Conservation (phyloP, 2,797 vertebrate genomes). For the Phoeniculus purpureus region DNA sequence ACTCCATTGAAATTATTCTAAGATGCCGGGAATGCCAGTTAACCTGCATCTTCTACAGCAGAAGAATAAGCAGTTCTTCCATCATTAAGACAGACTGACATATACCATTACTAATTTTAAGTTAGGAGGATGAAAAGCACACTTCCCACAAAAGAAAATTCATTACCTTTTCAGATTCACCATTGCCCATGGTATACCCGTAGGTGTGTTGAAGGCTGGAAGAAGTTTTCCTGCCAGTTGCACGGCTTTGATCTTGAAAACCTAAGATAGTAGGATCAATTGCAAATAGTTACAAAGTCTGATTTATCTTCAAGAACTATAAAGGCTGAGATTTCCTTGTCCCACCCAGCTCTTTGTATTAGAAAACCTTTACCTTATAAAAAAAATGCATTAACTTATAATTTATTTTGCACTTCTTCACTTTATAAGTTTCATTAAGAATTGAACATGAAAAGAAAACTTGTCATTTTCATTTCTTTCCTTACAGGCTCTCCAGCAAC, state of each 20-base stretch:
- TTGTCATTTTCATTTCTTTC: conserved; percentile 32
- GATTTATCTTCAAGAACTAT: not conserved
- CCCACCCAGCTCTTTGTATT: not conserved
- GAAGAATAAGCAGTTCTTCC: too few relatives aligned
- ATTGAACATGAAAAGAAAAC: conserved; percentile 19
- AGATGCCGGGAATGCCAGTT: not conserved
- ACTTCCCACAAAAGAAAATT: conserved; percentile 22
- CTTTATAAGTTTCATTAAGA: not conserved
- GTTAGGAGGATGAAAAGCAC: not conserved
- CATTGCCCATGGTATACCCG: conserved; percentile 99
- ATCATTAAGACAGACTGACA: not conserved
- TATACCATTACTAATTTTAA: not conserved
- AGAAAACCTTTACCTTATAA: not conserved
- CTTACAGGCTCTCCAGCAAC: not conserved
- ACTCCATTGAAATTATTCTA: not conserved
- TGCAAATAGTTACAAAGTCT: conserved; percentile 43
- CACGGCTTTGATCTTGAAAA: conserved; percentile 97
- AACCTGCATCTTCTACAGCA: not conserved
- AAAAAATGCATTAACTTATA: conserved; percentile 10
- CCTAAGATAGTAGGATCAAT: conserved; percentile 77
- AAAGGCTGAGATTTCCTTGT: conserved; percentile 6
- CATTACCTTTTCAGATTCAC: conserved; percentile 97
- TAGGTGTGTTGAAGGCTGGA: conserved; percentile 97
- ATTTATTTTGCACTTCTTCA: conserved; percentile 26
- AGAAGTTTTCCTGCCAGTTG: conserved; percentile 96